These are phyloP conservation scores for Xiphydria camelus DNA, from an alignment of 2,888 invertebrate genomes.

Conservation along the genomic window DNA sequence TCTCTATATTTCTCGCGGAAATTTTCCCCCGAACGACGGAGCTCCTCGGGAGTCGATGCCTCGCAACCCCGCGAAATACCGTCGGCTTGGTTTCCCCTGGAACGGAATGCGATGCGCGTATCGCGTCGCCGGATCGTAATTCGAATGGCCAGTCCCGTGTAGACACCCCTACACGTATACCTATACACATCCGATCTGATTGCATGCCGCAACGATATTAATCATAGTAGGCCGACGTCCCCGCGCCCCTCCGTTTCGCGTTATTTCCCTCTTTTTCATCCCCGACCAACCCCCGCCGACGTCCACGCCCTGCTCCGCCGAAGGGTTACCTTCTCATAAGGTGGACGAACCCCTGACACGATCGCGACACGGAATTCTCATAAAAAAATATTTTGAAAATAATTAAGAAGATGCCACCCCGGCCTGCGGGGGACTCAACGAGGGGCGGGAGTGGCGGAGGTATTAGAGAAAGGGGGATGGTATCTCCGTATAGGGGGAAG, in stretches of 20 bases:
- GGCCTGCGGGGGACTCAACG: constrained; percentile 4
- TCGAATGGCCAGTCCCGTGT: constrained; percentile 31
- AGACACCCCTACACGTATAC: constrained; percentile 21
- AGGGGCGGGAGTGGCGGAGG: neutral
- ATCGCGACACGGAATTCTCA: constrained; percentile 41
- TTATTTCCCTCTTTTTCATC: constrained; percentile 44
- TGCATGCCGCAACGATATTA: constrained; percentile 62
- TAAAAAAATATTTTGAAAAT: constrained; percentile 45
- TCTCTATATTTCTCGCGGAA: too few species aligned
- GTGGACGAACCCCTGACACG: constrained; percentile 29
- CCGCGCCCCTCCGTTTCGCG: constrained; percentile 50
- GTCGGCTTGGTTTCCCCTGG: too few species aligned
- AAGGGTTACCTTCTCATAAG: neutral
- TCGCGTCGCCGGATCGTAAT: too few species aligned
- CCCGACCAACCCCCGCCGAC: constrained; percentile 6
- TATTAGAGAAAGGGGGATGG: constrained; percentile 2
- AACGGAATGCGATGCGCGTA: too few species aligned
- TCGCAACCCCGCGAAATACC: too few species aligned
- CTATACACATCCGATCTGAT: constrained; percentile 55
- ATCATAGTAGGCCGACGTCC: constrained; percentile 61
- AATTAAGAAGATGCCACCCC: constrained; percentile 47
- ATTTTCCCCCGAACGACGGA: too few species aligned
- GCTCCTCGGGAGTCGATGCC: too few species aligned
- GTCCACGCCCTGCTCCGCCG: constrained; percentile 16
- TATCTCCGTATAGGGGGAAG: too few species aligned